phyloP scores from a whole-genome alignment of 2,888 invertebrate species.

The Leucophenga montana region DNA sequence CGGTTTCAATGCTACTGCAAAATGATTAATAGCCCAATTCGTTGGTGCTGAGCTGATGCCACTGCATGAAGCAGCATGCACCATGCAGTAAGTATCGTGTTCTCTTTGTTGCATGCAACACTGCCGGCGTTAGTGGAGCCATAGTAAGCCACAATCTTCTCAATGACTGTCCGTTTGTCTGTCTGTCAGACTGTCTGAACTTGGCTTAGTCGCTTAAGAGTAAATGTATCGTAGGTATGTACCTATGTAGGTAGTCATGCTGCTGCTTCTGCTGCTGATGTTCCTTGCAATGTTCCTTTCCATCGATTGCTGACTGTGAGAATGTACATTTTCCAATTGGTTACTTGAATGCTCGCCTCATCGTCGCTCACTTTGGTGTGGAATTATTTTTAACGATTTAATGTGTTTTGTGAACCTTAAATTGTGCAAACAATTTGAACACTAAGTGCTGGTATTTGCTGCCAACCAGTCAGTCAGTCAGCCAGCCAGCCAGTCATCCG shows the following conservation, averaged over 20 bases:
- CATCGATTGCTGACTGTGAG: slow-evolving; percentile 16
- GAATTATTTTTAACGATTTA: slow-evolving; percentile 61
- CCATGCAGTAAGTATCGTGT: slow-evolving; percentile 1
- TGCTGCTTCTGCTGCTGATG: neutral
- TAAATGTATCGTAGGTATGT: too few relatives aligned
- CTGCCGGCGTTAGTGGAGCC: neutral
- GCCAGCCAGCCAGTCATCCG: slow-evolving; percentile 6
- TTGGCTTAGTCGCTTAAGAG: neutral
- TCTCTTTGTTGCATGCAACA: neutral
- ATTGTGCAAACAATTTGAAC: slow-evolving; percentile 66
- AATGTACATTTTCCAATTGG: slow-evolving; percentile 22
- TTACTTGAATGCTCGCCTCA: slow-evolving; percentile 3
- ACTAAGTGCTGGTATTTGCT: slow-evolving; percentile 53
- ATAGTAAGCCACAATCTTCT: too few relatives aligned
- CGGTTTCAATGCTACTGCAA: neutral
- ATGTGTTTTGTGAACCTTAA: slow-evolving; percentile 66
- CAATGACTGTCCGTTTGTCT: too few relatives aligned
- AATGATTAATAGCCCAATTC: slow-evolving; percentile 26
- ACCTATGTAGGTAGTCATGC: neutral
- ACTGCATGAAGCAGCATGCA: neutral
- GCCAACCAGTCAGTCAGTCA: slow-evolving; percentile 38
- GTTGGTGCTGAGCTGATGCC: slow-evolving; percentile 18
- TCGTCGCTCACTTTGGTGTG: slow-evolving; percentile 13
- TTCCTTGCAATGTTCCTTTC: neutral
- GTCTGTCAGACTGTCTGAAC: too few relatives aligned